Conservation (phyloP, 1,140 invertebrate species). For the Drosophila pruinosa region DNA sequence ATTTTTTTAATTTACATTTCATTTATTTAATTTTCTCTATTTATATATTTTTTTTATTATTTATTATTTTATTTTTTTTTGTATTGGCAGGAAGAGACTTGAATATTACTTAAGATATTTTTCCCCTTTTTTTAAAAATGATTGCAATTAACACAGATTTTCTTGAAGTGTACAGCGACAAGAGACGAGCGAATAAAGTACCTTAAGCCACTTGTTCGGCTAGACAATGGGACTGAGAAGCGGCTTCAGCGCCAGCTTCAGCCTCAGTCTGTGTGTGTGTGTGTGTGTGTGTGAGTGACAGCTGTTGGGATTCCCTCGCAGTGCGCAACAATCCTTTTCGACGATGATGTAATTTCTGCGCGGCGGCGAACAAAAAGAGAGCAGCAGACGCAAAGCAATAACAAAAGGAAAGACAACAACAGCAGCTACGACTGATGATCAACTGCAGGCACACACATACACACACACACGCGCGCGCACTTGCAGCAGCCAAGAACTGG, state of each 20-base stretch:
- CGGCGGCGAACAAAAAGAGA: constrained; percentile 50
- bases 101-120: too few species aligned
- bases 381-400: constrained; percentile 29
- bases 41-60: background rate
- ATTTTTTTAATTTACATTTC: too few species aligned
- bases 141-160: background rate
- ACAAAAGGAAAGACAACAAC: constrained; percentile 21
- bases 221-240: constrained; percentile 51
- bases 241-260: constrained; percentile 16
- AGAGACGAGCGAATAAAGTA: constrained; percentile 27
- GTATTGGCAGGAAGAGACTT: too few species aligned
- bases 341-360: constrained; percentile 72
- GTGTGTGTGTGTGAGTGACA: constrained; percentile 43
- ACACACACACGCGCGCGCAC: background rate
- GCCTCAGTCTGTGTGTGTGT: constrained; percentile 16
- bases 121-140: background rate
- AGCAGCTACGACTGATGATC: constrained; percentile 29
- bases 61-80: background rate
- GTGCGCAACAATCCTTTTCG: constrained; percentile 65
- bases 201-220: constrained; percentile 72
- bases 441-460: constrained; percentile 13
- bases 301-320: constrained; percentile 72
- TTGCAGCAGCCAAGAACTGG: constrained; percentile 30
- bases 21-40: too few species aligned
- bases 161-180: constrained; percentile 24